Evolutionary conservation across 2,888 invertebrate genomes (phyloP).

Genomic region (Ochlodes sylvanus): DNA sequence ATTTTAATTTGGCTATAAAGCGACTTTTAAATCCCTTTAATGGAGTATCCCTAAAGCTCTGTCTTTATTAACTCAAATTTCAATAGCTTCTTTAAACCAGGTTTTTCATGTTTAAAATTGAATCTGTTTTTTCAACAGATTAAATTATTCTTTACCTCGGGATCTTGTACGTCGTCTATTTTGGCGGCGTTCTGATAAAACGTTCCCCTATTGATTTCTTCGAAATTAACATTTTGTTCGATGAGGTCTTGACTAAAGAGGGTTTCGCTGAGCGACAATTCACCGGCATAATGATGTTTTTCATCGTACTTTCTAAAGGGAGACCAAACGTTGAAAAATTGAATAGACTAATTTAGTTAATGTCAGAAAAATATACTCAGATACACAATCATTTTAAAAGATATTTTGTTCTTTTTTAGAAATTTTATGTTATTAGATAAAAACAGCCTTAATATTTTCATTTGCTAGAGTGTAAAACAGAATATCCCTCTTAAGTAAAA

Average conservation of each 20-base stretch:
- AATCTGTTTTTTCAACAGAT: background rate
- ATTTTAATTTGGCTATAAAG: constrained; percentile 11
- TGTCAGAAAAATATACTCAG: background rate
- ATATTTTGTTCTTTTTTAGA: background rate
- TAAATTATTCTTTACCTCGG: constrained; percentile 55
- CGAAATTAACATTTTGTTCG: constrained; percentile 60
- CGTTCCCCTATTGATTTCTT: constrained; percentile 67
- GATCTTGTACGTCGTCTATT: constrained; percentile 66
- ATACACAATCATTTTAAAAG: background rate
- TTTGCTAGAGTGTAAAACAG: no score
- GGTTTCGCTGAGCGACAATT: constrained; percentile 63
- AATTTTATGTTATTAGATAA: background rate
- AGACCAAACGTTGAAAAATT: constrained; percentile 29
- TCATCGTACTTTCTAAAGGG: constrained; percentile 61
- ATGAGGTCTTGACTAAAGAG: constrained; percentile 61
- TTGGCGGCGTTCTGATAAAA: constrained; percentile 66
- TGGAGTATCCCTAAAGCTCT: background rate
- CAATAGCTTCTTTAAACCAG: background rate
- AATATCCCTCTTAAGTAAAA: no score
- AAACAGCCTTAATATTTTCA: no score
- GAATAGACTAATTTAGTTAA: constrained; percentile 13
- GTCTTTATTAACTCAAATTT: background rate
- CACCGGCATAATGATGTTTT: constrained; percentile 58
- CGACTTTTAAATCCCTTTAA: background rate
- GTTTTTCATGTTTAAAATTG: constrained; percentile 9